Evolutionary conservation across 2,888 invertebrate genomes (phyloP), one percentile per base, ranked within the genome.

Genomic region (Dione juno): DNA sequence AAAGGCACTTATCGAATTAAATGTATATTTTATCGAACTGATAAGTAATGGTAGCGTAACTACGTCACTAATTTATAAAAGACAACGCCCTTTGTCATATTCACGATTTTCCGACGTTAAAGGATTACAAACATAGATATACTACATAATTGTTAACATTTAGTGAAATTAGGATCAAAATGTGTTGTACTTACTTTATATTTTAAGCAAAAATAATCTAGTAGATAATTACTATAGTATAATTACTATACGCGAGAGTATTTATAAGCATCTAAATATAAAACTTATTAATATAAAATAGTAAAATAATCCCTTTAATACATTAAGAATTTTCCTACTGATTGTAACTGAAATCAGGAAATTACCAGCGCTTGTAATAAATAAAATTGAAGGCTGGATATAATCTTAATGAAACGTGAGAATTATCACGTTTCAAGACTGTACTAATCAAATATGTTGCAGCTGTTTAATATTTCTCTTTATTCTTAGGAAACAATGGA

Each of bases 401-500:
- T 48, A 64, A 69, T 70, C 61, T 45, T 28, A 66, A 68, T 50
- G 67, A 69, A 72, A 72, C 74, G 76, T 76, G 74, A 72, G 71
- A 67, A 71, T 67, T 65, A 65, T 69, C 74, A 77, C 75, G 77
- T 75, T 73, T 69, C 64, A 59, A 48, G 43, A 69, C 19, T 53
- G 58, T 67, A 63, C 53, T 69, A 70, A 68, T 64, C 45, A 63
- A 64, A 48, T 69, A 59, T 63, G 50, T 57, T 63, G 41, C 52
- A 69, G 45, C 35, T 45, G 57, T 66, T 63, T 63, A 37, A 74
- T 70, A 68, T 58, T 73, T 67, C 71, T 77, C 73, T 76, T 85
- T 85, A 93, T 90, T 95, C 94, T 72, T 93, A 96, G 96, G 96
- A 89, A 95, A 95, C 93, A 95, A 94, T 88, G 94, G 95, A 82